Evolutionary conservation across 2,797 vertebrate species (phyloP).

Genomic region (Enteromius anoplus): DNA sequence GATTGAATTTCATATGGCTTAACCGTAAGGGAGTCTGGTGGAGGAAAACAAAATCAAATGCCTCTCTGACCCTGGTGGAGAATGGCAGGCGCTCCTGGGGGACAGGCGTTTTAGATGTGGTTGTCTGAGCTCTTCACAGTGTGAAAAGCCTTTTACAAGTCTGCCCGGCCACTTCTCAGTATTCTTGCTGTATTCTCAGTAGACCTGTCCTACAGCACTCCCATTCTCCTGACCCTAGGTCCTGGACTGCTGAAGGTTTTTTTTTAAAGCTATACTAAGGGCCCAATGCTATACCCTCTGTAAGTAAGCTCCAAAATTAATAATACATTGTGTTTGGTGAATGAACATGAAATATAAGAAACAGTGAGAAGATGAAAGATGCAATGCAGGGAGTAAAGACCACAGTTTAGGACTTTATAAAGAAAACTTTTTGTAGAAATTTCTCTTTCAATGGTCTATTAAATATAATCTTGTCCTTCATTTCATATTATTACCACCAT

Average conservation of each 20-base stretch:
- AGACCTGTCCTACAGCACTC: constrained; percentile 19
- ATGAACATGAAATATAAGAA: not conserved
- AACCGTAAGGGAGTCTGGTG: constrained; percentile 42
- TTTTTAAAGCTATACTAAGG: not conserved
- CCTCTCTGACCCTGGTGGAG: constrained; percentile 63
- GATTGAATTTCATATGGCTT: constrained; percentile 53
- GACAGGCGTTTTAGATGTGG: constrained; percentile 65
- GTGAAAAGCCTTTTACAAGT: constrained; percentile 73
- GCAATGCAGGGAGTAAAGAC: not conserved
- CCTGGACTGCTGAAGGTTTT: not conserved
- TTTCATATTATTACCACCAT: too few species aligned
- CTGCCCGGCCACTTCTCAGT: constrained; percentile 57
- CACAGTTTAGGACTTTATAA: not conserved
- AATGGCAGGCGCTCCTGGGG: constrained; percentile 61
- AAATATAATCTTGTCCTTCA: not conserved
- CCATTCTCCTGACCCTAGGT: not conserved
- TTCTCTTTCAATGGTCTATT: not conserved
- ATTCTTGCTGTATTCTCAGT: constrained; percentile 54
- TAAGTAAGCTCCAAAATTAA: not conserved
- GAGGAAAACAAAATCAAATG: constrained; percentile 63
- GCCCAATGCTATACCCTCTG: not conserved
- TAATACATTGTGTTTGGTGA: constrained; percentile 12
- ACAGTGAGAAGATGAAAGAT: constrained; percentile 1
- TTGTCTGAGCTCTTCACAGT: constrained; percentile 62
- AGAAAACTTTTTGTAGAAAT: not conserved